Conservation (phyloP, 2,888 invertebrate genomes). For the Branchellion lobata region DNA sequence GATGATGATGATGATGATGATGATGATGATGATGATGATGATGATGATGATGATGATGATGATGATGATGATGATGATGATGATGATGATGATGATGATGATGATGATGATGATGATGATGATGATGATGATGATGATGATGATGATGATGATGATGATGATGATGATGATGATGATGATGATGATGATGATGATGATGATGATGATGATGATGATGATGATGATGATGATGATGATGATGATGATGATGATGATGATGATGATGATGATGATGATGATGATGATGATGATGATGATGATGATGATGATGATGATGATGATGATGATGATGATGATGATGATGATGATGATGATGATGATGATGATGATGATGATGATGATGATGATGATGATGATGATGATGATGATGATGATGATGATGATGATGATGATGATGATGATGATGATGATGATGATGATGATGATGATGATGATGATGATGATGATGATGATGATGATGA, state of each 20-base stretch:
- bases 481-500: constrained; percentile 22
- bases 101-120: constrained; percentile 21
- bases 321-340: constrained; percentile 22
- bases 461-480: constrained; percentile 21
- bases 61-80: constrained; percentile 22
- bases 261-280: constrained; percentile 22
- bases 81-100: constrained; percentile 22
- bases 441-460: constrained; percentile 22
- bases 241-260: constrained; percentile 22
- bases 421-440: constrained; percentile 22
- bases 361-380: constrained; percentile 22
- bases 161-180: constrained; percentile 21
- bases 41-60: constrained; percentile 21
- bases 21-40: constrained; percentile 22
- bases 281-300: constrained; percentile 21
- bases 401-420: constrained; percentile 21
- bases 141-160: constrained; percentile 22
- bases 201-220: constrained; percentile 22
- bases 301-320: constrained; percentile 22
- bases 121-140: constrained; percentile 22
- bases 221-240: constrained; percentile 21
- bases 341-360: constrained; percentile 21
- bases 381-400: constrained; percentile 22
- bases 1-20: constrained; percentile 22
- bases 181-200: constrained; percentile 22